phyloP scores from a whole-genome alignment of 2,888 invertebrate species.

The Orthosia incerta region DNA sequence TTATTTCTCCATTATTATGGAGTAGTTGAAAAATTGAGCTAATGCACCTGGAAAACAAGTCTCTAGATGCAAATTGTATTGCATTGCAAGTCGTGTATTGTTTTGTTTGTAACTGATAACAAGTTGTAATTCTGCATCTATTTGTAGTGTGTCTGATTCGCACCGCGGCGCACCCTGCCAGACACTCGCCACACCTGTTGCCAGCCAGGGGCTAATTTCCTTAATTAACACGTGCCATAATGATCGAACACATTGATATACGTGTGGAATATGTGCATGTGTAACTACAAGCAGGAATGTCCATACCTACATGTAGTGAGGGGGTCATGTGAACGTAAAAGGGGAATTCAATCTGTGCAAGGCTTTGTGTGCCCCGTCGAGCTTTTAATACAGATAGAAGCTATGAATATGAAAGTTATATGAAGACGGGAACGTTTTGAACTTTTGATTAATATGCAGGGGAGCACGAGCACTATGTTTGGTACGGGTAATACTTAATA shows the following conservation, averaged over 20 bases:
- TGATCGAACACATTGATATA: slow-evolving; percentile 2
- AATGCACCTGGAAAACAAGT: neutral
- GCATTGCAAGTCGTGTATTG: too few relatives aligned
- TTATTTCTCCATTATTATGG: too few relatives aligned
- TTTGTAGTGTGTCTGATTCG: neutral
- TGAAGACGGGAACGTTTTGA: slow-evolving; percentile 2
- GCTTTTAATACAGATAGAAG: neutral
- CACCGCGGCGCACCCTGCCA: slow-evolving; percentile 42
- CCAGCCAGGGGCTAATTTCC: slow-evolving; percentile 47
- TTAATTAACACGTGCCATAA: slow-evolving; percentile 52
- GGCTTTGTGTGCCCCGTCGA: slow-evolving; percentile 2
- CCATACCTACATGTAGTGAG: neutral
- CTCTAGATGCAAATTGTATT: too few relatives aligned
- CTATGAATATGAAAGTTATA: slow-evolving; percentile 6
- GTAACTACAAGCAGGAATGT: neutral
- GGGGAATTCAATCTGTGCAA: slow-evolving; percentile 2
- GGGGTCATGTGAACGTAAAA: neutral
- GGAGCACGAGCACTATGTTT: neutral
- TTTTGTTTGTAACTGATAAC: too few relatives aligned
- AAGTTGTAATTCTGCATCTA: neutral
- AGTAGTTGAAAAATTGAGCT: neutral
- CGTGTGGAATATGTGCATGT: neutral
- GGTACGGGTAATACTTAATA: neutral
- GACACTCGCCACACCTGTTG: slow-evolving; percentile 59
- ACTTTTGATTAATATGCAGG: neutral